Evolutionary conservation across 2,888 invertebrate genomes (phyloP).

Genomic region (Zygothrica quintamaculata): DNA sequence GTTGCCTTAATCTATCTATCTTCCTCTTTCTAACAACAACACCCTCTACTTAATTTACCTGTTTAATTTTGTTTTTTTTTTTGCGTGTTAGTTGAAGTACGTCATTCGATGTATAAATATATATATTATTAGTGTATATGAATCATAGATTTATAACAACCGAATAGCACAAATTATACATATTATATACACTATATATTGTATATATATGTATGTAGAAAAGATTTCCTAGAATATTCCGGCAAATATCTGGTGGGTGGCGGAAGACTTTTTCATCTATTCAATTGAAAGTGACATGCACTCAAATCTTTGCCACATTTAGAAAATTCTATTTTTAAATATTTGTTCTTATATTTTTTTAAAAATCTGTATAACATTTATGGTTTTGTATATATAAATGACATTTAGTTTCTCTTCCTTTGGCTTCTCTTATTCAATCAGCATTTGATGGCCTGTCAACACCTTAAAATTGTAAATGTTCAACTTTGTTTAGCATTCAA

Average conservation of each 20-base stretch:
- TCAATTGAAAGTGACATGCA: constrained; percentile 54
- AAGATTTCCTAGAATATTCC: constrained; percentile 34
- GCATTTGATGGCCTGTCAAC: constrained; percentile 59
- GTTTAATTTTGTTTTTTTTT: no score
- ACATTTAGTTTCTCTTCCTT: not conserved
- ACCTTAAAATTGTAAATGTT: constrained; percentile 53
- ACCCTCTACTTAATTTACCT: no score
- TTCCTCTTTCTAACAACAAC: no score
- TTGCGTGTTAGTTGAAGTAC: constrained; percentile 34
- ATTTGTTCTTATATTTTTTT: not conserved
- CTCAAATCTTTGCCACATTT: constrained; percentile 26
- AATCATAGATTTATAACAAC: constrained; percentile 42
- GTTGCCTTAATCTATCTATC: no score
- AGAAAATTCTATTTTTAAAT: constrained; percentile 41
- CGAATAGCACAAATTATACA: constrained; percentile 10
- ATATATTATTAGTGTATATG: constrained; percentile 50
- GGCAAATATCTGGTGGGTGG: constrained; percentile 22
- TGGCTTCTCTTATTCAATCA: no score
- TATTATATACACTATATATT: constrained; percentile 23
- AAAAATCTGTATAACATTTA: constrained; percentile 14
- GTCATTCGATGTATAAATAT: constrained; percentile 55
- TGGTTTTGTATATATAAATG: constrained; percentile 14
- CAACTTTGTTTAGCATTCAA: constrained; percentile 18
- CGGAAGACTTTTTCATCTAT: constrained; percentile 31
- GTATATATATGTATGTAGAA: constrained; percentile 20